phyloP scores from a whole-genome alignment of 2,888 invertebrate genomes.

The Drosophila anomelani region DNA sequence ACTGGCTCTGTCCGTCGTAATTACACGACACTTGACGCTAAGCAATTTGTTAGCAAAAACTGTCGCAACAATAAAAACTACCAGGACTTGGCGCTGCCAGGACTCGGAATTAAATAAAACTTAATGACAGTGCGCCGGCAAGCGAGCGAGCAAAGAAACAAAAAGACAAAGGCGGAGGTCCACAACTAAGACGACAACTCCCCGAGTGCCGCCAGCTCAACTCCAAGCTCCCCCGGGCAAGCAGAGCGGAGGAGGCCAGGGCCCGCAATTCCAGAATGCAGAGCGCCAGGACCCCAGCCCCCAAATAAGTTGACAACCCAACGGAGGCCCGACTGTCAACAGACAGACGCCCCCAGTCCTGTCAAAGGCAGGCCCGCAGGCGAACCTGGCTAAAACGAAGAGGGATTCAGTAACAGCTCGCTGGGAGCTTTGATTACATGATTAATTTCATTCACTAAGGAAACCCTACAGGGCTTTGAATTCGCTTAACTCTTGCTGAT shows the following conservation, averaged over 20 bases:
- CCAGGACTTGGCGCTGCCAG: slow-evolving; percentile 59
- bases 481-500: slow-evolving; percentile 6
- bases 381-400: slow-evolving; percentile 18
- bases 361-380: slow-evolving; percentile 41
- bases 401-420: slow-evolving; percentile 24
- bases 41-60: slow-evolving; percentile 83
- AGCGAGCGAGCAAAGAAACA: slow-evolving; percentile 13
- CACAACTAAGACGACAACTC: slow-evolving; percentile 44
- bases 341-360: slow-evolving; percentile 33
- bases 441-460: slow-evolving; percentile 30
- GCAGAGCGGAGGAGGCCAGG: slow-evolving; percentile 3
- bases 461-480: slow-evolving; percentile 6
- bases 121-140: slow-evolving; percentile 72
- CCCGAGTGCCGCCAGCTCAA: slow-evolving; percentile 35
- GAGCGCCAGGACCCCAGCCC: background rate
- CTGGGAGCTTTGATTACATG: slow-evolving; percentile 38
- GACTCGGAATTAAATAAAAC: slow-evolving; percentile 81
- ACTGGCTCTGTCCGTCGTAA: slow-evolving; percentile 69
- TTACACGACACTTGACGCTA: slow-evolving; percentile 84
- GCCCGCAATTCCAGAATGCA: background rate
- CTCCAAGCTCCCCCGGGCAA: slow-evolving; percentile 10
- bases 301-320: slow-evolving; percentile 69
- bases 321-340: slow-evolving; percentile 67
- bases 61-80: slow-evolving; percentile 81
- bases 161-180: slow-evolving; percentile 36